These are phyloP conservation scores for Australoheros facetus DNA, from an alignment of 2,797 vertebrate genomes.

Conservation along the genomic window DNA sequence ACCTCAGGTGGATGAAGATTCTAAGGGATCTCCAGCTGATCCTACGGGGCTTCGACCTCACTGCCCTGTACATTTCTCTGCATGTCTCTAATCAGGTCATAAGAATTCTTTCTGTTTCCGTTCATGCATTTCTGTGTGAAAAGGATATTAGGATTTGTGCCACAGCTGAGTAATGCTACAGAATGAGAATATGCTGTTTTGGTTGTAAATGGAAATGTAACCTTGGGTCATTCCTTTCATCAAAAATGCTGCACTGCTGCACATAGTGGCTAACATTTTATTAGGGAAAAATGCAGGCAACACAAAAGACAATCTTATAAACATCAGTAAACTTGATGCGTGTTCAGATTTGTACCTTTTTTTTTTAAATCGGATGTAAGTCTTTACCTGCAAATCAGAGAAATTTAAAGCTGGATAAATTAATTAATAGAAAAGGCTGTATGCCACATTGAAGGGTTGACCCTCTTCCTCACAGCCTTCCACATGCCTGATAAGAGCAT, in stretches of 20 bases:
- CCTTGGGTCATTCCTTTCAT: neutral
- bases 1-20: neutral
- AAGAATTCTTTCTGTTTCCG: neutral
- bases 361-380: slow-evolving; percentile 13
- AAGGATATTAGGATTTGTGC: neutral
- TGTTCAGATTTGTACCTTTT: neutral
- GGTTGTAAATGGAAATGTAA: neutral
- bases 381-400: slow-evolving; percentile 9
- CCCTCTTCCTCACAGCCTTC: slow-evolving; percentile 30
- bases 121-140: neutral
- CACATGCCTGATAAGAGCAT: slow-evolving; percentile 20
- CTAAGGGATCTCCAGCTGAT: neutral
- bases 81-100: neutral
- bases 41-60: neutral
- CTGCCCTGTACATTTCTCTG: neutral
- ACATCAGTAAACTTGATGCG: accelerated
- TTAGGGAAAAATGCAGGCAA: neutral
- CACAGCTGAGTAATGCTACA: neutral
- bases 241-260: neutral
- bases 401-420: slow-evolving; percentile 25
- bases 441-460: neutral
- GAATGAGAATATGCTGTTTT: neutral
- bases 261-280: neutral
- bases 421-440: slow-evolving; percentile 26
- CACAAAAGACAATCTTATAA: neutral